Base-by-base conservation (phyloP, 1,140 invertebrate species). In the Pachyrhynchus sulphureomaculatus region DNA sequence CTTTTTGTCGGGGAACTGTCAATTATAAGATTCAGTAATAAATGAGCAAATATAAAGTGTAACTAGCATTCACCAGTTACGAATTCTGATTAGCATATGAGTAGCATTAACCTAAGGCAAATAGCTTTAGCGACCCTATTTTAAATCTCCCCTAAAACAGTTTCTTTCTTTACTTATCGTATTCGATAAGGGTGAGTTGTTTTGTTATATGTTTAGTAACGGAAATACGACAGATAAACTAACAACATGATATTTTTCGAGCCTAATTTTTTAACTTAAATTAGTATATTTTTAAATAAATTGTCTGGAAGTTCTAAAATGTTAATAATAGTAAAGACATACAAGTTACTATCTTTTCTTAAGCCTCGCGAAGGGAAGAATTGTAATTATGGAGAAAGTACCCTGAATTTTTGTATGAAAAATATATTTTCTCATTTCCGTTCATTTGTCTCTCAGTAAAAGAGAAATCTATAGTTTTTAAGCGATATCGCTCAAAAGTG, bases 131-230 rank as follows among this genome's bases (percentile, higher is more conserved):
- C 26, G 47, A 59, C 56, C 56, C 56, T 48, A 26, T 44, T 59
- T 37, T 21, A 59, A 41, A 41, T 49, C 41, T 44, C 47, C 56
- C 56, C 56, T 29, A 32, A 59, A 49, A 49, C 21, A 51, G 23
- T 59, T 55, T 24, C 53, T 54, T 56, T 56, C 42, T 55, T 55
- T 55, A 26, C 47, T 49, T 59, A 59, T 59, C 56, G 45, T 41
- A 51, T 51, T 59, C 34, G 56, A 51, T 49, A 59, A 59, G 45
- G 47, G 56, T 59, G 56, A 51, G 29, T 59, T 59, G 45, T 59
- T 59, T 59, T 51, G 44, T 39, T 53, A 36, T 53, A 57, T 39
- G 33, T 51, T 59, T 47, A 17, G 45, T 59, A 59, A 59, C 56
- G 56, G 56, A 59, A 59, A 59, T 59, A 49, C 26, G 32, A 29